Percentiles rank a stretch among this genome's conserved stretches.
Conservation (phyloP, 2,888 invertebrate genomes). For the Oscheius sp. region DNA sequence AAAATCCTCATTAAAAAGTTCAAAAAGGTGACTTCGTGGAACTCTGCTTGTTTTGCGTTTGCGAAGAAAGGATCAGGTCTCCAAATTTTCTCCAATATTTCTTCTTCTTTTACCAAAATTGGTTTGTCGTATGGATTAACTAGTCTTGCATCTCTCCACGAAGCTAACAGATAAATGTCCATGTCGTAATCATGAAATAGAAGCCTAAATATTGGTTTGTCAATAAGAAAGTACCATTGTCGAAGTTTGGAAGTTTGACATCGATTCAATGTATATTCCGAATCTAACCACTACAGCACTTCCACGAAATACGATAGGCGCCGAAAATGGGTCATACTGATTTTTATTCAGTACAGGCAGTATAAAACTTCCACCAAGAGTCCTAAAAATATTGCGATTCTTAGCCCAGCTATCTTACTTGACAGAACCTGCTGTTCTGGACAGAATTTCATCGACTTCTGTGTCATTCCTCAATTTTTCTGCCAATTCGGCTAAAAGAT, state of each 20-base stretch:
- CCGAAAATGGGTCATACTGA: conserved; percentile 68
- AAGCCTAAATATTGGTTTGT: neutral
- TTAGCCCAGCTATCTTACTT: conserved; percentile 40
- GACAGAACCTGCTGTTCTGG: conserved; percentile 56
- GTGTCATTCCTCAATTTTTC: conserved; percentile 69
- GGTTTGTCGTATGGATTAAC: conserved; percentile 67
- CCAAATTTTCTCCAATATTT: conserved; percentile 68
- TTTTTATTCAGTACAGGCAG: conserved; percentile 67
- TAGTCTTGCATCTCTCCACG: conserved; percentile 68
- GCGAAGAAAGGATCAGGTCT: conserved; percentile 67
- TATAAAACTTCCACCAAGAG: conserved; percentile 63
- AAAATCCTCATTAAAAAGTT: conserved; percentile 69
- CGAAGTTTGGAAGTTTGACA: conserved; percentile 68
- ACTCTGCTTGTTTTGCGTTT: conserved; percentile 70
- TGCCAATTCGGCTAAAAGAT: conserved; percentile 66
- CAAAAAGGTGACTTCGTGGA: conserved; percentile 70
- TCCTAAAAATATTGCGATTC: conserved; percentile 36
- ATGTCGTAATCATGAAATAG: conserved; percentile 69
- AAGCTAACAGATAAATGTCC: conserved; percentile 69
- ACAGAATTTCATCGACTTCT: conserved; percentile 68
- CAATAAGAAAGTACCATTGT: conserved; percentile 59
- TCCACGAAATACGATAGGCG: conserved; percentile 66
- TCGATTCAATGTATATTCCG: conserved; percentile 70
- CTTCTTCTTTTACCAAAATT: conserved; percentile 67
- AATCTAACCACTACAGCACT: conserved; percentile 67